phyloP scores from a whole-genome alignment of 2,113 vertebrate species.

The Azemiops feae region DNA sequence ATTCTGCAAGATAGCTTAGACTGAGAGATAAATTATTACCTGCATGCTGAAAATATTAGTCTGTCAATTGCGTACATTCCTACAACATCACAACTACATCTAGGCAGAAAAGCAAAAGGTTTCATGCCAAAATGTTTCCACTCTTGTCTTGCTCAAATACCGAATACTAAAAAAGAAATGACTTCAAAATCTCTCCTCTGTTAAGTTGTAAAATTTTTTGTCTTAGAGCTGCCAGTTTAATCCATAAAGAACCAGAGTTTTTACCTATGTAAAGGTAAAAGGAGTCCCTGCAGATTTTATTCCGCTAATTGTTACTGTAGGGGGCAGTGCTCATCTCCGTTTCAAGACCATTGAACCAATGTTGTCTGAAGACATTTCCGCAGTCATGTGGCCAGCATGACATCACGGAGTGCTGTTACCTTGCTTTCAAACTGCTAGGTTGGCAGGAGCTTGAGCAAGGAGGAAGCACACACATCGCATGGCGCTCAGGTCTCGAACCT shows the following conservation, averaged over 20 bases:
- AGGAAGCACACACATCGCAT: background rate
- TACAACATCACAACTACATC: background rate
- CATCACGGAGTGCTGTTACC: background rate
- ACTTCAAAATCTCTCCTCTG: conserved; percentile 34
- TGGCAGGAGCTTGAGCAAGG: too few species aligned
- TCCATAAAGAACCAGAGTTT: conserved; percentile 43
- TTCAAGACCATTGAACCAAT: background rate
- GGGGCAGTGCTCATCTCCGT: background rate
- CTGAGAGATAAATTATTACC: background rate
- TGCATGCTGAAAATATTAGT: background rate
- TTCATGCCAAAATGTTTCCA: background rate
- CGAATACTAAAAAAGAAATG: conserved; percentile 47
- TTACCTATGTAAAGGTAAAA: conserved; percentile 23
- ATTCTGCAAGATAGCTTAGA: background rate
- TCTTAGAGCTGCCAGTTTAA: conserved; percentile 53
- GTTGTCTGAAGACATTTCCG: background rate
- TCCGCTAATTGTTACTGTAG: background rate
- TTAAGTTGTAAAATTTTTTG: conserved; percentile 52
- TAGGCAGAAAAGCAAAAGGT: background rate
- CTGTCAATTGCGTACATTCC: background rate
- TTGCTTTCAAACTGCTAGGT: background rate
- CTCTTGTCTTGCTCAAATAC: conserved; percentile 33
- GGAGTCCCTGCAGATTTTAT: background rate
- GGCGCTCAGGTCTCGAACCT: background rate
- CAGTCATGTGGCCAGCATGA: background rate